Evolutionary conservation across 2,797 vertebrate species (phyloP), one percentile per base, ranked within the genome.

Genomic region (Alosa sapidissima): DNA sequence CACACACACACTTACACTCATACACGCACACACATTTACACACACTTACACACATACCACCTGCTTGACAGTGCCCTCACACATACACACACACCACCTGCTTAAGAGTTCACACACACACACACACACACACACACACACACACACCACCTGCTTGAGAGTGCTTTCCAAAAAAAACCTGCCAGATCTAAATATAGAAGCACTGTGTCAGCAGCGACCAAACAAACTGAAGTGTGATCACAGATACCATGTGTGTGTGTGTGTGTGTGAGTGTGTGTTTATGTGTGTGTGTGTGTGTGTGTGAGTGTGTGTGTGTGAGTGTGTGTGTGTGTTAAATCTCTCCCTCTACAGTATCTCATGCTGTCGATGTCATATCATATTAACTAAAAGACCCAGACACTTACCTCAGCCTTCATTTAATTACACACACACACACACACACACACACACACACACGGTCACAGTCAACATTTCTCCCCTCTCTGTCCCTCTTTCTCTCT

Each of bases 141-240:
- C 58, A 84, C 75, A 47, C 84, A 60, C 84, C 84, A 82, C 82
- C 85, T 88, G 85, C 75, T 88, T 86, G 83, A 87, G 84, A 90
- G 85, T 87, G 85, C 85, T 89, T 82, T 88, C 48, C 83, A 81
- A 84, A 89, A 88, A 84, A 84, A 81, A 85, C 68, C 78, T 75
- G 68, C 68, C 68, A 75, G 36, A 5, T 75, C 68, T 75, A 75
- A 75, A 75, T 41, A 75, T 75, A 75, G 68, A 75, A 75, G 4
- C 33, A 5, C 33, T 41, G 33, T 75, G 68, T 72, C 68, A 72
- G 68, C 68, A 41, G 28, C 28, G 33, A 2, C 1, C 52, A 11
- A 54, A 54, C 16, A 58, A 58, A 1, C 68, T 36, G 68, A 45
- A 16, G 33, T 72, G 11, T 72, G 68, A 72, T 72, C 68, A 75